phyloP scores from a whole-genome alignment of 1,140 invertebrate genomes.

The Drosophila pectinifera region DNA sequence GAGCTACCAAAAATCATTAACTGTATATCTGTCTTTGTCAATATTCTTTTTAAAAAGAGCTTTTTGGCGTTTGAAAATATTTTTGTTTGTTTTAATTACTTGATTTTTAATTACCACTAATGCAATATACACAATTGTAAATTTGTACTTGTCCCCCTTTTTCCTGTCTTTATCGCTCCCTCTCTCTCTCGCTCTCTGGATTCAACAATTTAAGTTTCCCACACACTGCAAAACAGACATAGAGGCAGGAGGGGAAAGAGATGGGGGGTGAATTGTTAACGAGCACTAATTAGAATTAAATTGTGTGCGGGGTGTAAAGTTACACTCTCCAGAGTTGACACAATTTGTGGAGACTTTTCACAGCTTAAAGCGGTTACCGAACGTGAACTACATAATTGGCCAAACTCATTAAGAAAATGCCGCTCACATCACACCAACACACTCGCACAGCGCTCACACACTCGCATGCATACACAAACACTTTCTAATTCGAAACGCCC shows the following conservation, averaged over 20 bases:
- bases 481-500: slow-evolving; percentile 70
- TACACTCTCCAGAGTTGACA: slow-evolving; percentile 23
- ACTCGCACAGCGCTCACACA: slow-evolving; percentile 10
- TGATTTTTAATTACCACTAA: neutral
- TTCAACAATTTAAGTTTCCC: slow-evolving; percentile 76
- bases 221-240: slow-evolving; percentile 53
- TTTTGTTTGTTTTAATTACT: neutral
- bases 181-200: slow-evolving; percentile 13
- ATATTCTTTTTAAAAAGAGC: no score
- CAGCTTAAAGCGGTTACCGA: slow-evolving; percentile 23
- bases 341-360: slow-evolving; percentile 31
- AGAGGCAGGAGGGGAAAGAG: neutral
- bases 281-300: slow-evolving; percentile 64
- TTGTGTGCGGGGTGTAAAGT: slow-evolving; percentile 15
- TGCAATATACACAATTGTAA: neutral
- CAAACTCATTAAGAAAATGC: slow-evolving; percentile 42
- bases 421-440: slow-evolving; percentile 27
- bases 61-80: no score
- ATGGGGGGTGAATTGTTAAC: slow-evolving; percentile 25
- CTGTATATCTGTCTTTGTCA: no score
- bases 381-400: slow-evolving; percentile 52
- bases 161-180: neutral
- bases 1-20: neutral
- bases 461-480: slow-evolving; percentile 31
- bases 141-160: slow-evolving; percentile 53